These are phyloP conservation scores for Helicolenus hilgendorfi DNA, from an alignment of 2,797 vertebrate genomes.

Conservation along the genomic window DNA sequence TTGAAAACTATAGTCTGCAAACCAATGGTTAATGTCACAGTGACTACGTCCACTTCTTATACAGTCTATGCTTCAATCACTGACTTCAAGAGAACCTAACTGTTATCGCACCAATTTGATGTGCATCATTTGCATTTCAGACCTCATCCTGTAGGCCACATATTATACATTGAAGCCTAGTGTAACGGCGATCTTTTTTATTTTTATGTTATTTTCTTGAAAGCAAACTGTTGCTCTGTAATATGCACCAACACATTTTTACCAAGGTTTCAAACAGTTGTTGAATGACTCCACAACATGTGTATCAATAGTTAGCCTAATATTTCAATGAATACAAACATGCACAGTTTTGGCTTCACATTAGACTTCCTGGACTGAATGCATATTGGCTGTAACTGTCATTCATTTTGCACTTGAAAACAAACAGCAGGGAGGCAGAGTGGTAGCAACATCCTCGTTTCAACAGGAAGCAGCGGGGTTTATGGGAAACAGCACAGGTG, in stretches of 20 bases:
- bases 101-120: background rate
- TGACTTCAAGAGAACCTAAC: too few species aligned
- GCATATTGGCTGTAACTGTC: background rate
- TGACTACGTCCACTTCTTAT: too few species aligned
- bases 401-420: slow-evolving; percentile 9
- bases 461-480: slow-evolving; percentile 12
- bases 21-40: background rate
- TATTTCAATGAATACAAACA: background rate
- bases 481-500: slow-evolving; percentile 30
- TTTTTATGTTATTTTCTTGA: background rate
- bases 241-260: background rate
- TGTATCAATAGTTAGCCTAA: background rate
- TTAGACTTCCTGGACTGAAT: background rate
- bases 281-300: background rate
- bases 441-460: background rate
- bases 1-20: background rate
- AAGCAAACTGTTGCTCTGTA: background rate
- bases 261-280: background rate
- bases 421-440: slow-evolving; percentile 20
- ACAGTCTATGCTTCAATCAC: too few species aligned
- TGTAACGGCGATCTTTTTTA: background rate
- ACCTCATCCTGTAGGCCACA: background rate
- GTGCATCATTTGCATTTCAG: too few species aligned
- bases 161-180: background rate
- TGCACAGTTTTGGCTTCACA: background rate